Evolutionary conservation across 2,113 vertebrate species (phyloP).

Genomic region (Lampris megalopsis): DNA sequence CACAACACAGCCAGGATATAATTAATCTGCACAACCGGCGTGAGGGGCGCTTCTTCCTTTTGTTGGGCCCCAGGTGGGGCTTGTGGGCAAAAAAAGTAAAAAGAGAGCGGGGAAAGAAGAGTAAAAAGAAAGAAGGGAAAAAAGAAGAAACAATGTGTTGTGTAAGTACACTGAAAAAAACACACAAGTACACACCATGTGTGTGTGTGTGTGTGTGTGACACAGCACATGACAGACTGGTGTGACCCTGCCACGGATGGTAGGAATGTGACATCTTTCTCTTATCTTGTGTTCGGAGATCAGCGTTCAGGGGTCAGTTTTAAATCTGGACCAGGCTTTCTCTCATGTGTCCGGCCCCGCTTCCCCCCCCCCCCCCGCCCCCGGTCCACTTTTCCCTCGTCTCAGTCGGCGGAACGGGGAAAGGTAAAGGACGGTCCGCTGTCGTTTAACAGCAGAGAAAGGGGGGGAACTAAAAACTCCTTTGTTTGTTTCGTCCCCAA

Average conservation of each 20-base stretch:
- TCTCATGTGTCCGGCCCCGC: no score
- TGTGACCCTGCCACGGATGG: conserved; percentile 43
- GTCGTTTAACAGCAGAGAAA: no score
- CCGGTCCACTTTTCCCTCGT: no score
- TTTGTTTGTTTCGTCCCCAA: no score
- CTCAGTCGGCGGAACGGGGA: no score
- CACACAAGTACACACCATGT: conserved; percentile 9
- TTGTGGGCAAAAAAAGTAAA: conserved; percentile 57
- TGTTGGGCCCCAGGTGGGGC: conserved; percentile 51
- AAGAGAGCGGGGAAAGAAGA: conserved; percentile 47
- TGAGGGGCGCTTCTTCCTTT: conserved; percentile 69
- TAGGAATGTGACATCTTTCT: conserved; percentile 73
- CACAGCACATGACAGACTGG: conserved; percentile 43
- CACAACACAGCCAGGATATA: conserved; percentile 47
- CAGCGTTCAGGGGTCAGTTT: no score
- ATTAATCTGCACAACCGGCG: conserved; percentile 64
- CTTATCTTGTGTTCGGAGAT: no score
- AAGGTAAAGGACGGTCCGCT: no score
- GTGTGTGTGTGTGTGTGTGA: no score
- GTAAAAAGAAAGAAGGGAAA: conserved; percentile 46
- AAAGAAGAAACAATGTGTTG: conserved; percentile 28
- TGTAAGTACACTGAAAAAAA: conserved; percentile 1
- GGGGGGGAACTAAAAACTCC: no score
- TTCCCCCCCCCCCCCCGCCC: no score
- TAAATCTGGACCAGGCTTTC: no score